Evolutionary conservation across 2,797 vertebrate species (phyloP).

Genomic region (Tauraco hartlaubi): DNA sequence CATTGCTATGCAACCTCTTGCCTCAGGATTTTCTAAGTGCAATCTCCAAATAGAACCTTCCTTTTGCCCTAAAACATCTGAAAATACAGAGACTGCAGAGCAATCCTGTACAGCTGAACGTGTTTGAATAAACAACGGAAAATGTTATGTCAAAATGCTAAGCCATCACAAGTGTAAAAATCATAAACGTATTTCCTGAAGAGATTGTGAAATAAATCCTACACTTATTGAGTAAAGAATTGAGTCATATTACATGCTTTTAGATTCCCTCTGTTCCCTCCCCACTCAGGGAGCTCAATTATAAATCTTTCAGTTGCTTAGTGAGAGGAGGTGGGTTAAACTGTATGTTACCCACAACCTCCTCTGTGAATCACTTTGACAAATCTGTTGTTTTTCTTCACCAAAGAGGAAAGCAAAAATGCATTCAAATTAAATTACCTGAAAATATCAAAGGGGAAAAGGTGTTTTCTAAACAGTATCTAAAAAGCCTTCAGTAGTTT

Average conservation of each 20-base stretch:
- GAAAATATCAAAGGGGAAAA: neutral
- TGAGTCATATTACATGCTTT: neutral
- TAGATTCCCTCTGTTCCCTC: neutral
- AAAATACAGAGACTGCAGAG: neutral
- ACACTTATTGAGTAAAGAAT: neutral
- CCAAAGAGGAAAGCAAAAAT: neutral
- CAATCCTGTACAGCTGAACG: neutral
- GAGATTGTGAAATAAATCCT: neutral
- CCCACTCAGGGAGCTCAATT: neutral
- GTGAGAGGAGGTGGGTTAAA: neutral
- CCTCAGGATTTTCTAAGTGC: constrained; percentile 28
- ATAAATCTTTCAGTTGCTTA: neutral
- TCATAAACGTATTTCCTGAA: neutral
- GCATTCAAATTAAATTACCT: neutral
- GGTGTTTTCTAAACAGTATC: neutral
- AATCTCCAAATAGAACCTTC: constrained; percentile 8
- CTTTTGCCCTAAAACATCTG: neutral
- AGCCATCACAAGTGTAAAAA: neutral
- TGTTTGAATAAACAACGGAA: neutral
- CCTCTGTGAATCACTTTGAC: neutral
- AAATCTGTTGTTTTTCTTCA: neutral
- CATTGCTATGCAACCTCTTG: constrained; percentile 49
- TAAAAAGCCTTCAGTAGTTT: neutral
- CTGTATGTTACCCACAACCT: neutral
- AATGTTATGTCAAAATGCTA: neutral